Evolutionary conservation across 2,888 invertebrate species (phyloP).

Genomic region (Stenodema calcarata): DNA sequence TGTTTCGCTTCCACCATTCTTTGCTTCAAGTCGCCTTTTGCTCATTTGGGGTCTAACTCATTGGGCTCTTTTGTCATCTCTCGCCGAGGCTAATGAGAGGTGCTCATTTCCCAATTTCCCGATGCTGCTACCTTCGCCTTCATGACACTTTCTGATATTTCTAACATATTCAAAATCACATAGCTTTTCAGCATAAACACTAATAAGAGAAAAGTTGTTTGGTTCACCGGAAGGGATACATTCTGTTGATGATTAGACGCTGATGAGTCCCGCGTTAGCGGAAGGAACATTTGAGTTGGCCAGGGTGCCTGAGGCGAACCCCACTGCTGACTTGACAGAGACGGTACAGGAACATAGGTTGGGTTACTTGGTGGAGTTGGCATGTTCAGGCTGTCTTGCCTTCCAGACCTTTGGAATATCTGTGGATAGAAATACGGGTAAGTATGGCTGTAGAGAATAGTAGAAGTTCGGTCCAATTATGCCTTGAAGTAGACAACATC

Average conservation of each 20-base stretch:
- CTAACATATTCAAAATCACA: too few species aligned
- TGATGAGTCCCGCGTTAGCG: background rate
- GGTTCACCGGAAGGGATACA: constrained; percentile 52
- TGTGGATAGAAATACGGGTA: background rate
- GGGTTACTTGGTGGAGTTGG: background rate
- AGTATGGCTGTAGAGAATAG: background rate
- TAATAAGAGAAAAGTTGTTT: too few species aligned
- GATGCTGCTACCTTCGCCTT: too few species aligned
- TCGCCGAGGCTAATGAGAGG: too few species aligned
- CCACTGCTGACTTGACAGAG: background rate
- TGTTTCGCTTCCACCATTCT: too few species aligned
- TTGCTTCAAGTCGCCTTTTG: too few species aligned
- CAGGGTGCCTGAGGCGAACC: background rate
- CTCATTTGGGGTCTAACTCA: too few species aligned
- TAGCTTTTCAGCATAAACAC: too few species aligned
- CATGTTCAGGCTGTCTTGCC: constrained; percentile 13
- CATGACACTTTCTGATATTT: too few species aligned
- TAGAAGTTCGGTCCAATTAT: background rate
- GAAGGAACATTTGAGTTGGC: constrained; percentile 2
- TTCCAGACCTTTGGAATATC: constrained; percentile 26
- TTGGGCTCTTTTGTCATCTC: too few species aligned
- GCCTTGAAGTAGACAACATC: background rate
- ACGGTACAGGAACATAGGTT: background rate
- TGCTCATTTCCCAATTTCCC: too few species aligned
- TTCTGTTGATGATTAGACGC: background rate